Evolutionary conservation across 2,888 invertebrate species (phyloP), one percentile per base, ranked within the genome.

Genomic region (Agrypnus murinus): DNA sequence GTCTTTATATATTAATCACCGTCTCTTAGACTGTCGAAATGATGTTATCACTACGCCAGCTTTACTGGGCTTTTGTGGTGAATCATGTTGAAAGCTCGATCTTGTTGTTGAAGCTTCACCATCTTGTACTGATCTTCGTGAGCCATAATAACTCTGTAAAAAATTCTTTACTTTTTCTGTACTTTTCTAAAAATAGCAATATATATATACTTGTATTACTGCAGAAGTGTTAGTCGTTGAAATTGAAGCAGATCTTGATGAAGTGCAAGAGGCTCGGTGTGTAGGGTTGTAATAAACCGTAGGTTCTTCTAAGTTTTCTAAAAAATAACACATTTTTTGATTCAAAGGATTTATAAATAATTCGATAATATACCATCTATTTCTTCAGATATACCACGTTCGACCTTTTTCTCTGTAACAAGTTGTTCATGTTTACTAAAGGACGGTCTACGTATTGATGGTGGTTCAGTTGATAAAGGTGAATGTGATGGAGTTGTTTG

Each of bases 1-100:
- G 10, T n/a, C 5, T 4, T 43, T 43, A 7, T 45, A 43, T 25
- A 58, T 17, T 12, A 40, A 25, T 12, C 76, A 95, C 94, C 96
- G 93, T 84, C 97, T 86, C 80, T 95, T 94, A 10, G 96, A 95
- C 82, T 95, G 93, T 58, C 96, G 87, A 79, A 94, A 95, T 1
- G 96, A 96, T 1, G 96, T 96, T 66, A 97, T 95, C 60, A 96
- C 96, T 6, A 96, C 95, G 0, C 96, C 96, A 1, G 94, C 95
- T 84, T 94, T 94, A 75, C 89, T 89, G n/a, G 88, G 87, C 78
- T 89, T 88, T 75, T 87, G 87, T 0, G 89, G 87, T 1, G 88
- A 87, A 77, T 90, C 90, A 66, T 88, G 88, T 78, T 90, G 90
- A 80, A 91, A 89, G 77, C 90, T 90, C 53, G 91, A 88, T 48